A percentile compares a stretch with the other conserved stretches of the same genome.
These are phyloP conservation scores for Halisarca cf. caerulea DNA, from an alignment of 37 sponge, comb jelly and placozoan species.

Conservation along the genomic window DNA sequence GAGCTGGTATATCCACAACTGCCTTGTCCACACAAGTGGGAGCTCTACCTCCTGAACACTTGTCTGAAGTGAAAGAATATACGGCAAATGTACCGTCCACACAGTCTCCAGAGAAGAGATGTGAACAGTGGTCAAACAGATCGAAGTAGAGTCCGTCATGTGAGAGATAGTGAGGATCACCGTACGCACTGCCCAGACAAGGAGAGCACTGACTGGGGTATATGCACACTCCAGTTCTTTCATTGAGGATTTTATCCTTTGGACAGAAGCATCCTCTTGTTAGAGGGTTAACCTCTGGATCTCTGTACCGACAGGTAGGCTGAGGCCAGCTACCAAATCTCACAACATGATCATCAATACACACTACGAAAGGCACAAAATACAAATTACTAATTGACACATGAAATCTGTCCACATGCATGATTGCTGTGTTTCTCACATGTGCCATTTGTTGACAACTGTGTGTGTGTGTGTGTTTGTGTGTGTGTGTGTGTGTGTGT, in stretches of 20 bases:
- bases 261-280: conserved; percentile 6
- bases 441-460: too few species aligned
- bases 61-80: neutral
- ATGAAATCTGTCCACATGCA: too few species aligned
- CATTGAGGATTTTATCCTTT: neutral
- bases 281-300: too few species aligned
- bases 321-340: neutral
- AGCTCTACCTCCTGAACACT: neutral
- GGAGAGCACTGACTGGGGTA: neutral
- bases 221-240: neutral
- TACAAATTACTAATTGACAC: too few species aligned
- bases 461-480: too few species aligned
- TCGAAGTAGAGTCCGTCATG: neutral
- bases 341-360: neutral
- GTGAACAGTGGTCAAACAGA: conserved; percentile 22
- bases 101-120: conserved; percentile 10
- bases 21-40: conserved; percentile 9
- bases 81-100: neutral
- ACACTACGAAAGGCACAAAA: too few species aligned
- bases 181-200: neutral
- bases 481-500: too few species aligned
- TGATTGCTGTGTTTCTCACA: too few species aligned
- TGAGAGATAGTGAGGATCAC: conserved; percentile 9
- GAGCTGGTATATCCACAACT: neutral
- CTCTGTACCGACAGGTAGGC: neutral